Conservation (phyloP, 37 sponge, comb jelly and placozoan genomes). For the Haliclona indistincta region DNA sequence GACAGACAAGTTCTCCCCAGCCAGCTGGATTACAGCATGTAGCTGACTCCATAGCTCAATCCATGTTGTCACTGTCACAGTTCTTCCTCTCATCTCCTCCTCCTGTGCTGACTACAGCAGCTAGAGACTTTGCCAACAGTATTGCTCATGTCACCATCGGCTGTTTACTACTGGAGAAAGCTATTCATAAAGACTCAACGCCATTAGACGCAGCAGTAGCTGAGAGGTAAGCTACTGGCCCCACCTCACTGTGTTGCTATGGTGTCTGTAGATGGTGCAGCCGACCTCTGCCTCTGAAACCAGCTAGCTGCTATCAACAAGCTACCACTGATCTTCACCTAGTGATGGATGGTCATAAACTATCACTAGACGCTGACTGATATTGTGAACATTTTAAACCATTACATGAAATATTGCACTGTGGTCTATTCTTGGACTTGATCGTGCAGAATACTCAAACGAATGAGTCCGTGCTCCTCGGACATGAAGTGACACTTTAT, state of each 20-base stretch:
- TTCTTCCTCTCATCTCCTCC: neutral
- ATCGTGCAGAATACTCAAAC: too few relatives aligned
- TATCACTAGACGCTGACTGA: too few relatives aligned
- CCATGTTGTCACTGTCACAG: conserved; percentile 6
- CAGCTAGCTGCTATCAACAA: too few relatives aligned
- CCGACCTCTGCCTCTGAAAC: too few relatives aligned
- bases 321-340: neutral
- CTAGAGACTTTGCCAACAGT: conserved; percentile 74
- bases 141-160: conserved; percentile 70
- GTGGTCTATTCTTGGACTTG: too few relatives aligned
- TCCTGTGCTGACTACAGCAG: conserved; percentile 37
- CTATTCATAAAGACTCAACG: neutral
- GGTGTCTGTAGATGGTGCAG: too few relatives aligned
- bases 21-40: neutral
- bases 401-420: too few relatives aligned
- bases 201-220: conserved; percentile 21
- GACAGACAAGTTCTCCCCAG: neutral
- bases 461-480: too few relatives aligned
- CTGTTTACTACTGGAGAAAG: conserved; percentile 54
- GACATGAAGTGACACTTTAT: too few relatives aligned
- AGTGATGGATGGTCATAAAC: conserved; percentile 9
- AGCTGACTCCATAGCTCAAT: neutral
- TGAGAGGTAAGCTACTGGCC: conserved; percentile 35
- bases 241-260: too few relatives aligned
- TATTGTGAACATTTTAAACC: too few relatives aligned